Evolutionary conservation across 2,888 invertebrate species (phyloP).

Genomic region (Tetropium fuscum): DNA sequence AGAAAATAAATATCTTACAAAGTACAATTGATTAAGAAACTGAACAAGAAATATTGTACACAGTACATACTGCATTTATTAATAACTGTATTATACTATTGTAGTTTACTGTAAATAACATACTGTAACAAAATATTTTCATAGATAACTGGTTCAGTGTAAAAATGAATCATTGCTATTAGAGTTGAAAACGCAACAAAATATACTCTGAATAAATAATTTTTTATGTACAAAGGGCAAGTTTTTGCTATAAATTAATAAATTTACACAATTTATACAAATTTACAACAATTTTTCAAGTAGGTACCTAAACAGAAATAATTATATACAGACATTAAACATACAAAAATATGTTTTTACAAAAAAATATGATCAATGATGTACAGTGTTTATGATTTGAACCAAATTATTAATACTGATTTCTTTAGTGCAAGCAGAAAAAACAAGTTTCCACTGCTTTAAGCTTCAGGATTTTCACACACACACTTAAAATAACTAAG

Average conservation of each 20-base stretch:
- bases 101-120: constrained; percentile 39
- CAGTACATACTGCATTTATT: constrained; percentile 61
- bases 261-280: constrained; percentile 56
- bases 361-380: constrained; percentile 52
- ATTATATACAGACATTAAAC: constrained; percentile 51
- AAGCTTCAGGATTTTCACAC: constrained; percentile 47
- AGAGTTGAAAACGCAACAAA: constrained; percentile 37
- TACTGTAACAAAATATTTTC: constrained; percentile 34
- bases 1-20: constrained; percentile 47
- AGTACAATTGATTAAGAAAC: constrained; percentile 54
- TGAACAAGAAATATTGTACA: constrained; percentile 60
- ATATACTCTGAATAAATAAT: constrained; percentile 43
- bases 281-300: constrained; percentile 50
- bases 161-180: constrained; percentile 35
- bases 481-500: constrained; percentile 45
- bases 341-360: constrained; percentile 57
- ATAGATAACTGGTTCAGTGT: constrained; percentile 35
- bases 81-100: constrained; percentile 60
- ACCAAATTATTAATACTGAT: constrained; percentile 57
- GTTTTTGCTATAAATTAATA: constrained; percentile 43
- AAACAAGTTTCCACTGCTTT: constrained; percentile 46
- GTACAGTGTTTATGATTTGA: constrained; percentile 50
- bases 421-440: constrained; percentile 51
- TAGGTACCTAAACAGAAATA: constrained; percentile 51
- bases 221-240: constrained; percentile 54